Evolutionary conservation across 2,113 vertebrate genomes (phyloP).

Genomic region (Hippopotamus amphibius): DNA sequence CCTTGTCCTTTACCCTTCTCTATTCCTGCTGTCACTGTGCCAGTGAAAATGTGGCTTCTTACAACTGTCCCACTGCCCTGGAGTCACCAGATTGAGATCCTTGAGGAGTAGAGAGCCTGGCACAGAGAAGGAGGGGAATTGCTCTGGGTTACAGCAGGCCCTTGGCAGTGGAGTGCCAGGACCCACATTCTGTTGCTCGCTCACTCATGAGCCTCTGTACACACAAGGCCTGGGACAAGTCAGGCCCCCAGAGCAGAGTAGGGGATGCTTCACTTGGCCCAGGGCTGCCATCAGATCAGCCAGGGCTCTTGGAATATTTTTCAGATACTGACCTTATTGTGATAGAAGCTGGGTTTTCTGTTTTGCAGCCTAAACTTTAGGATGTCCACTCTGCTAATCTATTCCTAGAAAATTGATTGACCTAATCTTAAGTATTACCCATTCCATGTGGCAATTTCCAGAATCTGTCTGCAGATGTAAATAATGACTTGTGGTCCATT

Average conservation of each 20-base stretch:
- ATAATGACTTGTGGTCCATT: neutral
- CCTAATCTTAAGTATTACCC: neutral
- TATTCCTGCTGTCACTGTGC: neutral
- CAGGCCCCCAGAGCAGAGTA: neutral
- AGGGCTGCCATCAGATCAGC: neutral
- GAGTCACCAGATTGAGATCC: neutral
- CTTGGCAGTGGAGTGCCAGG: neutral
- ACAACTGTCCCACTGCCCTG: neutral
- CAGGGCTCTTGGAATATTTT: neutral
- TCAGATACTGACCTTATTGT: neutral
- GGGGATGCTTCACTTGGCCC: neutral
- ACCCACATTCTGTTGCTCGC: neutral
- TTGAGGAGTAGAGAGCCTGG: neutral
- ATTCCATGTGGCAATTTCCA: slow-evolving; percentile 13
- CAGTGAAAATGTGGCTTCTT: neutral
- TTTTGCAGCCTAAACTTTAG: neutral
- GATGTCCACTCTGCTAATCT: neutral
- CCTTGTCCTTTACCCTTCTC: neutral
- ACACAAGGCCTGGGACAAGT: neutral
- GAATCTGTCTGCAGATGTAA: neutral
- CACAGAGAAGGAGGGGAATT: neutral
- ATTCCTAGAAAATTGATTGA: neutral
- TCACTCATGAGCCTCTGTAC: neutral
- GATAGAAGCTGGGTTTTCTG: slow-evolving; percentile 5
- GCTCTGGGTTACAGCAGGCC: neutral